Evolutionary conservation across 2,888 invertebrate species (phyloP), one percentile per base, ranked within the genome.

Genomic region (Arctia plantaginis): DNA sequence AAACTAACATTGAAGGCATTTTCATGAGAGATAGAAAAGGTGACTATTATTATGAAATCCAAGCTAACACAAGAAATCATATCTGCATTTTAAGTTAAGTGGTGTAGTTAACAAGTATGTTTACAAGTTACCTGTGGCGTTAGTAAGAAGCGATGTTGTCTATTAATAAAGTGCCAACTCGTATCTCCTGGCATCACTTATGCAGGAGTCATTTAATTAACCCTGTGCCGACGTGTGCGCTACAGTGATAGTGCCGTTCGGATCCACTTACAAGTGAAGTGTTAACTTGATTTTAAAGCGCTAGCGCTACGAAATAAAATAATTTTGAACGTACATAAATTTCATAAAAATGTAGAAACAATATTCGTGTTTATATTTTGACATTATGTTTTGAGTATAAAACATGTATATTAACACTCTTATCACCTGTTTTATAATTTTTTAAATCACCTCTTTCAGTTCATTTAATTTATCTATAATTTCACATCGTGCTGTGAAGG

Each of bases 151-250:
- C 72, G 70, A 71, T 74, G 73, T 72, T 27, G 62, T 44, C 59
- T 41, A 74, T 76, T 77, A 72, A 72, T 77, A 79, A 82, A 80
- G 75, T 82, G 80, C 73, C 67, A 78, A 71, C 72, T 69, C 74
- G 44, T 41, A 39, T 23, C 74, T 69, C 79, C 76, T 76, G 74
- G 77, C 82, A 85, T 88, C 85, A 87, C 82, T 86, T 88, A 89
- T 89, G 88, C 86, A 88, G 80, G 84, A 84, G 84, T 86, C 83
- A 85, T 86, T 86, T 85, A 89, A 90, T 89, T 89, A 90, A 78
- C 82, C 77, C 75, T 79, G 81, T 84, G 82, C 77, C 78, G 66
- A 79, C 82, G 77, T 77, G 77, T 80, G 80, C 71, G 75, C 80
- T 73, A 72, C 76, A 74, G 77, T 80, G 78, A 79, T 81, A 77